These are phyloP conservation scores for Stenoptilia bipunctidactyla DNA, from an alignment of 2,888 invertebrate genomes.

Conservation along the genomic window DNA sequence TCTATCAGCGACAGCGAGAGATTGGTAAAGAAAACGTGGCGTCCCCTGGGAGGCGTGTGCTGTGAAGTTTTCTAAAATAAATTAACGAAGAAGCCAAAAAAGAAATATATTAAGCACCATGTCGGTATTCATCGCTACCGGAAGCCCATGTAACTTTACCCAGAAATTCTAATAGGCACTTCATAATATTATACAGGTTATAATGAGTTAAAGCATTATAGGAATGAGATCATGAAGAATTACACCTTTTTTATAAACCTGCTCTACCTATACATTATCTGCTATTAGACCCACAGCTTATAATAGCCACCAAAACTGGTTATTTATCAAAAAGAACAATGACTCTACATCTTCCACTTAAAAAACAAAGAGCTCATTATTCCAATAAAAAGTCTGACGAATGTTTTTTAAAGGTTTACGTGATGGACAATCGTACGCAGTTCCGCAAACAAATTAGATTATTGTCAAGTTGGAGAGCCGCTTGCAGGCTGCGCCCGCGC, in stretches of 20 bases:
- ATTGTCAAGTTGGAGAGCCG: constrained; percentile 55
- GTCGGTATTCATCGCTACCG: too few species aligned
- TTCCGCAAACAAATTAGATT: constrained; percentile 51
- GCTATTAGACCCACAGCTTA: too few species aligned
- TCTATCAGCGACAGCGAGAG: constrained; percentile 36
- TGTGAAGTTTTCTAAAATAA: neutral
- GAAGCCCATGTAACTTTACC: too few species aligned
- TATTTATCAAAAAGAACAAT: neutral
- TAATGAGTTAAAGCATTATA: too few species aligned
- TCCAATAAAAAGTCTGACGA: neutral
- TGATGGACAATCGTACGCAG: constrained; percentile 28
- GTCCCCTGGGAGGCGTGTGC: constrained; percentile 26
- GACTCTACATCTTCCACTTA: neutral
- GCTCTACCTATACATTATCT: too few species aligned
- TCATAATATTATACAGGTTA: too few species aligned
- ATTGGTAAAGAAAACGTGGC: constrained; percentile 36
- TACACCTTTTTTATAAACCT: too few species aligned
- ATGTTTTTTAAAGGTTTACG: neutral
- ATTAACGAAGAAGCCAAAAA: neutral
- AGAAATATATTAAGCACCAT: too few species aligned
- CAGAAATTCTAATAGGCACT: too few species aligned
- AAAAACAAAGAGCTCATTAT: too few species aligned
- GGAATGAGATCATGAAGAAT: too few species aligned
- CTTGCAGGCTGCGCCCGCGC: constrained; percentile 34
- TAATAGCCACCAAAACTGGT: neutral